These are phyloP conservation scores for Cydia strobilella DNA, from an alignment of 1,140 invertebrate genomes.

Conservation along the genomic window DNA sequence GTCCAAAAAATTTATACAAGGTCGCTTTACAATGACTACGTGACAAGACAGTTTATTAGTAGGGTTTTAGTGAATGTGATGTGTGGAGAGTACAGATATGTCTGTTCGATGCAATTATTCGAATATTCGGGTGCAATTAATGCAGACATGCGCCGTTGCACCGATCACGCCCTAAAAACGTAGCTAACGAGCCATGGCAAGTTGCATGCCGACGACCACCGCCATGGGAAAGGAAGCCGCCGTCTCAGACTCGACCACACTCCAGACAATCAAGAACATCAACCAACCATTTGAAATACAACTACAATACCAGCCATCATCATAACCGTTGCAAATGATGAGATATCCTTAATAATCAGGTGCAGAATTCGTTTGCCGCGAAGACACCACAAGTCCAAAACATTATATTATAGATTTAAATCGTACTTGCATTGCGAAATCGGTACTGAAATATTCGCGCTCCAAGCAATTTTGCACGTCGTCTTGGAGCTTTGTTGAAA, in stretches of 20 bases:
- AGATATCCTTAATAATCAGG: neutral
- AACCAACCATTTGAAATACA: slow-evolving; percentile 34
- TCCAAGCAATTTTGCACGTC: slow-evolving; percentile 13
- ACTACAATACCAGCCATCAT: neutral
- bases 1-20: slow-evolving; percentile 46
- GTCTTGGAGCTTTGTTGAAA: slow-evolving; percentile 1
- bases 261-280: slow-evolving; percentile 42
- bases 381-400: slow-evolving; percentile 6
- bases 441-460: slow-evolving; percentile 23
- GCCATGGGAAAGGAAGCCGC: slow-evolving; percentile 68
- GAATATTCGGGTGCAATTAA: slow-evolving; percentile 69
- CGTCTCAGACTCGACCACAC: slow-evolving; percentile 48
- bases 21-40: slow-evolving; percentile 48
- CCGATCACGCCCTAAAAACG: slow-evolving; percentile 75
- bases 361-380: neutral
- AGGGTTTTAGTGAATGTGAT: slow-evolving; percentile 49
- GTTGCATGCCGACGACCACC: slow-evolving; percentile 50
- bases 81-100: slow-evolving; percentile 48
- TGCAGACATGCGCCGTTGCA: slow-evolving; percentile 74
- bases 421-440: slow-evolving; percentile 18
- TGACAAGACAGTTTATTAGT: slow-evolving; percentile 44
- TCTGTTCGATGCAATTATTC: no score
- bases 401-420: neutral
- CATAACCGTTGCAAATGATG: neutral
- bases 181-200: slow-evolving; percentile 63